These are phyloP conservation scores for Plestiodon gilberti DNA, from an alignment of 2,113 vertebrate species.

Conservation along the genomic window DNA sequence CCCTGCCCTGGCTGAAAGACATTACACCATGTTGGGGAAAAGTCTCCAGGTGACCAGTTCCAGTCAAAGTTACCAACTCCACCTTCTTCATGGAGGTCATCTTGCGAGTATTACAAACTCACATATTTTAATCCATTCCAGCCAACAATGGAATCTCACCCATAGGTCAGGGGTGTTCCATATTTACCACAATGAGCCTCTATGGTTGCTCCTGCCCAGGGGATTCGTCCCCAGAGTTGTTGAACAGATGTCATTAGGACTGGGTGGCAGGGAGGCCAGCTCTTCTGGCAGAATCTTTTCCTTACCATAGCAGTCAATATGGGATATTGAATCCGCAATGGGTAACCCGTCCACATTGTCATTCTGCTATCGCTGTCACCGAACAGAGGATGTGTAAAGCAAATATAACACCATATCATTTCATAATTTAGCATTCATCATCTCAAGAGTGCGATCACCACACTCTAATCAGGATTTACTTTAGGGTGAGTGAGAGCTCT, in stretches of 20 bases:
- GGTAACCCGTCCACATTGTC: not conserved
- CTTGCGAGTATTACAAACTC: too few species aligned
- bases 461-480: not conserved
- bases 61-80: too few species aligned
- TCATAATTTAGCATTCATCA: not conserved
- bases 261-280: not conserved
- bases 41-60: too few species aligned
- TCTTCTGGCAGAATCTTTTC: not conserved
- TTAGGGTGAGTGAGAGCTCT: constrained; percentile 6
- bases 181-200: too few species aligned
- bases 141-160: too few species aligned
- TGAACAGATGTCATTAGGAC: not conserved
- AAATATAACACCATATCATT: constrained; percentile 15
- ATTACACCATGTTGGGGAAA: too few species aligned
- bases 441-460: not conserved
- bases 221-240: too few species aligned
- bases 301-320: not conserved
- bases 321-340: not conserved
- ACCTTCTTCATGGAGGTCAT: too few species aligned
- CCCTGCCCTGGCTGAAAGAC: too few species aligned
- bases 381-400: not conserved
- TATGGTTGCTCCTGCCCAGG: too few species aligned
- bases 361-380: not conserved
- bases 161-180: too few species aligned
- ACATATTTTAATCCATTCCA: too few species aligned